Evolutionary conservation across 1,140 invertebrate species (phyloP).

Genomic region (Sweltsa coloradensis): DNA sequence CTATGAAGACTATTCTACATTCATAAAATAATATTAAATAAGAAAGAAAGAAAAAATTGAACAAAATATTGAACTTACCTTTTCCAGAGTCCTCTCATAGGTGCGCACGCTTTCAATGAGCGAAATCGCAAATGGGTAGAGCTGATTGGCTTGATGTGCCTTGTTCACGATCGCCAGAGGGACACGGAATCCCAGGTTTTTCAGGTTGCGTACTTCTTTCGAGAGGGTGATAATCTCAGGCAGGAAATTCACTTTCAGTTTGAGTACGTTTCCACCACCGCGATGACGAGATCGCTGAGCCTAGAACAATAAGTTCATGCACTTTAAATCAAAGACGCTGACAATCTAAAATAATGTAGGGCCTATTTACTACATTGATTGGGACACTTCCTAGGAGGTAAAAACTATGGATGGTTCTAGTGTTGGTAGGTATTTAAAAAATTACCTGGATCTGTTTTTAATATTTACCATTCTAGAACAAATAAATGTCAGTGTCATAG

Average conservation of each 20-base stretch:
- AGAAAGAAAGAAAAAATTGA: not conserved
- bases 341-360: too few species aligned
- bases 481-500: too few species aligned
- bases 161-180: constrained; percentile 97
- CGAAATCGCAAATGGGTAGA: constrained; percentile 98
- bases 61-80: constrained; percentile 45
- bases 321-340: too few species aligned
- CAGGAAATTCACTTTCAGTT: constrained; percentile 92
- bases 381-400: too few species aligned
- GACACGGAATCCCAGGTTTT: constrained; percentile 91
- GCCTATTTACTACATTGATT: too few species aligned
- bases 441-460: too few species aligned
- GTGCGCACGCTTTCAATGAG: constrained; percentile 95
- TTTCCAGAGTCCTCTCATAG: constrained; percentile 92
- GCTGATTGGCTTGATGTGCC: constrained; percentile 95
- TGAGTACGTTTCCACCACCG: constrained; percentile 79
- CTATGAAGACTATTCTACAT: too few species aligned
- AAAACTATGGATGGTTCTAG: too few species aligned
- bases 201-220: constrained; percentile 93
- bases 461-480: too few species aligned
- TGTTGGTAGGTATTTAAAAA: too few species aligned
- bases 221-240: constrained; percentile 97
- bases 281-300: constrained; percentile 55
- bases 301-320: too few species aligned
- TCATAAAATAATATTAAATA: not conserved